Percentiles rank a stretch among this genome's conserved stretches.
Evolutionary conservation across 2,888 invertebrate genomes (phyloP).

Genomic region (Nineta flava): DNA sequence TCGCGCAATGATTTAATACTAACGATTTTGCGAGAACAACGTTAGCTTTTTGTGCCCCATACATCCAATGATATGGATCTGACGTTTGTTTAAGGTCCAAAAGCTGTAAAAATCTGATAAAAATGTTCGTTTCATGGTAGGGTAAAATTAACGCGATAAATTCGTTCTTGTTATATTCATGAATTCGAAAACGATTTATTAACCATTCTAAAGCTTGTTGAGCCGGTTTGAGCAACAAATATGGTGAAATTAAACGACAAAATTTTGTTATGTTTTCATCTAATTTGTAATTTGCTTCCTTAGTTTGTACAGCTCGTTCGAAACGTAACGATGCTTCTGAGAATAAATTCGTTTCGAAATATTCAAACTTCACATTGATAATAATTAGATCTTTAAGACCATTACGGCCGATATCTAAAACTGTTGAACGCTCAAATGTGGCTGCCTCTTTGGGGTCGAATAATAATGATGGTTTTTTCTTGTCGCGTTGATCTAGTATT

Average conservation of each 20-base stretch:
- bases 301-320: conserved; percentile 62
- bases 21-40: conserved; percentile 53
- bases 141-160: conserved; percentile 72
- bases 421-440: conserved; percentile 63
- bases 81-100: conserved; percentile 41
- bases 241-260: conserved; percentile 69
- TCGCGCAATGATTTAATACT: conserved; percentile 55
- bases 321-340: conserved; percentile 58
- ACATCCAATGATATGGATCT: conserved; percentile 65
- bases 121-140: conserved; percentile 84
- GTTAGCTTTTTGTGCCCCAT: conserved; percentile 55
- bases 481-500: conserved; percentile 42
- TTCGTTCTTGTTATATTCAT: conserved; percentile 72
- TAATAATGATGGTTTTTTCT: conserved; percentile 63
- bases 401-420: conserved; percentile 71
- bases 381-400: conserved; percentile 71
- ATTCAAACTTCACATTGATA: conserved; percentile 52
- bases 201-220: conserved; percentile 95
- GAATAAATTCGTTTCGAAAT: conserved; percentile 64
- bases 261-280: conserved; percentile 64
- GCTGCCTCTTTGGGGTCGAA: conserved; percentile 87
- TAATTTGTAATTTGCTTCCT: conserved; percentile 58
- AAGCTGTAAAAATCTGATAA: conserved; percentile 66
- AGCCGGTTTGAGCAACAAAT: conserved; percentile 66
- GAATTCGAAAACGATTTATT: conserved; percentile 73